phyloP scores from a whole-genome alignment of 2,797 vertebrate species.

The Gephyroberyx darwinii region DNA sequence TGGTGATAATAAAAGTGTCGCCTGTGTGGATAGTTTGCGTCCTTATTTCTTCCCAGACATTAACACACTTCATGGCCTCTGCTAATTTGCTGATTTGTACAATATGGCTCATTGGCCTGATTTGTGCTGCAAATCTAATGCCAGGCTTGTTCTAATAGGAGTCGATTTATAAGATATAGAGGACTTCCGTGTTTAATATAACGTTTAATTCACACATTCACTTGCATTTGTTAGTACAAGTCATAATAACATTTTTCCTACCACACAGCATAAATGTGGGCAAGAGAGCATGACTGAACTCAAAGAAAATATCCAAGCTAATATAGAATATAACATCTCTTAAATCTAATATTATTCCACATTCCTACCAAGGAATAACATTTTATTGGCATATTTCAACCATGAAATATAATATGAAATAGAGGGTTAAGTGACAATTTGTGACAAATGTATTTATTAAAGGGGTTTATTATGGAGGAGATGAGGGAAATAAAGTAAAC shows the following conservation, averaged over 20 bases:
- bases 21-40: conserved; percentile 81
- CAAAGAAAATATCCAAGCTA: conserved; percentile 60
- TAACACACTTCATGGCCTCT: conserved; percentile 86
- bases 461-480: conserved; percentile 41
- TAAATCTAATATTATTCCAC: conserved; percentile 74
- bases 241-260: conserved; percentile 77
- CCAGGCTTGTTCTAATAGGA: conserved; percentile 83
- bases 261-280: conserved; percentile 73
- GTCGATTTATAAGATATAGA: conserved; percentile 78
- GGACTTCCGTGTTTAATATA: conserved; percentile 78
- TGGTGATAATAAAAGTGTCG: conserved; percentile 84
- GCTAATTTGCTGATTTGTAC: conserved; percentile 87
- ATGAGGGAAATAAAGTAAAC: conserved; percentile 47
- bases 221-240: conserved; percentile 79
- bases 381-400: conserved; percentile 72
- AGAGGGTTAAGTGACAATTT: conserved; percentile 49
- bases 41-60: conserved; percentile 83
- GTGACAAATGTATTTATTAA: conserved; percentile 54
- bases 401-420: conserved; percentile 65
- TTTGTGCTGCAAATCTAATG: conserved; percentile 82
- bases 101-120: conserved; percentile 87
- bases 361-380: conserved; percentile 58
- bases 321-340: conserved; percentile 66
- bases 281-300: conserved; percentile 68
- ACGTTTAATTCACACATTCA: conserved; percentile 79